A percentile compares a stretch with the other conserved stretches of the same genome.
These are phyloP conservation scores for Darevskia mixta DNA, from an alignment of 2,797 vertebrate species.

Conservation along the genomic window DNA sequence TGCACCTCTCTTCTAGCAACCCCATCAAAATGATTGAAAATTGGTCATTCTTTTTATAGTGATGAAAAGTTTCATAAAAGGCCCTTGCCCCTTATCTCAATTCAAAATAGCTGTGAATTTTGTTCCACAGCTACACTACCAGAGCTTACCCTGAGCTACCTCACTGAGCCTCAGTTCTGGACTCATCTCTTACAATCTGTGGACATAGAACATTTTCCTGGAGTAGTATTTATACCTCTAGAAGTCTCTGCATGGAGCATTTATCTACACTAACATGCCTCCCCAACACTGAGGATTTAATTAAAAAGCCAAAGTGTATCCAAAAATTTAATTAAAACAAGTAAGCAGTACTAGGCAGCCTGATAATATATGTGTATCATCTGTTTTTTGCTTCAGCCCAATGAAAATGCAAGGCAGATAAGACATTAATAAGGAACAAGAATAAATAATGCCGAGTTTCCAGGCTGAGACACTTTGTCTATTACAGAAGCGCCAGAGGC, in stretches of 20 bases:
- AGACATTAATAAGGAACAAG: conserved; percentile 56
- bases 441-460: conserved; percentile 60
- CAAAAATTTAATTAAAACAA: conserved; percentile 72
- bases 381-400: conserved; percentile 52
- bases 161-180: neutral
- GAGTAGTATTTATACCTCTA: conserved; percentile 32
- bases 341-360: conserved; percentile 59
- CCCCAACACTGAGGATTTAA: conserved; percentile 71
- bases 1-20: neutral
- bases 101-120: neutral
- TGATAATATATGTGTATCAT: conserved; percentile 55
- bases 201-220: conserved; percentile 36
- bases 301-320: conserved; percentile 63
- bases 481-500: conserved; percentile 35
- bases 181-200: conserved; percentile 10
- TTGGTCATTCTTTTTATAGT: neutral
- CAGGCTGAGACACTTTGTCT: neutral
- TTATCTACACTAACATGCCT: conserved; percentile 48
- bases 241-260: conserved; percentile 35
- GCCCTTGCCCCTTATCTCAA: neutral
- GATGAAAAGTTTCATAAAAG: neutral
- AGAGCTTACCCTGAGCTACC: neutral
- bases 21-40: neutral
- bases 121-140: neutral
- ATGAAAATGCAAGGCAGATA: conserved; percentile 64